Evolutionary conservation across 1,140 invertebrate genomes (phyloP).

Genomic region (Aphelenchoides besseyi): DNA sequence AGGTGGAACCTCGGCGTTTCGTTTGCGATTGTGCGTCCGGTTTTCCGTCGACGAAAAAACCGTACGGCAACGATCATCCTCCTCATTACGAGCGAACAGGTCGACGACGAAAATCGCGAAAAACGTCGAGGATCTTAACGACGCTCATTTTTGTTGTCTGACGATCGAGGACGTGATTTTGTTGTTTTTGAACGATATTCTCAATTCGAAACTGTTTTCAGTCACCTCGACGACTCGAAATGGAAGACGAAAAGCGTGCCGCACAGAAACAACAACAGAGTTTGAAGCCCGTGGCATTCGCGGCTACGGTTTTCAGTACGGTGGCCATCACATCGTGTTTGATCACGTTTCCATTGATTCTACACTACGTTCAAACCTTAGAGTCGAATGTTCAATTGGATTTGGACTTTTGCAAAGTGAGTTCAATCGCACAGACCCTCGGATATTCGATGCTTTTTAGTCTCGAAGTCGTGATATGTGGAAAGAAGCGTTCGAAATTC

Average conservation of each 20-base stretch:
- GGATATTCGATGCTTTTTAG: slow-evolving; percentile 24
- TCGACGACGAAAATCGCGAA: too few relatives aligned
- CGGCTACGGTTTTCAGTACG: slow-evolving; percentile 48
- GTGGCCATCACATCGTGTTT: slow-evolving; percentile 49
- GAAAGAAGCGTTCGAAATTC: slow-evolving; percentile 53
- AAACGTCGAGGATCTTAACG: too few relatives aligned
- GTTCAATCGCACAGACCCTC: slow-evolving; percentile 8
- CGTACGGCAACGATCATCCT: too few relatives aligned
- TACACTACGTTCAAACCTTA: slow-evolving; percentile 54
- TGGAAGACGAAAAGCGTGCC: slow-evolving; percentile 1
- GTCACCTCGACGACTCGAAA: too few relatives aligned
- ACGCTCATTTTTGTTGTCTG: too few relatives aligned
- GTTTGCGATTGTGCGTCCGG: too few relatives aligned
- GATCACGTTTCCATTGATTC: slow-evolving; percentile 51
- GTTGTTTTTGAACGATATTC: too few relatives aligned
- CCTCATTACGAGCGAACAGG: too few relatives aligned
- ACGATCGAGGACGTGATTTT: too few relatives aligned
- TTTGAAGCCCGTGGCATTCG: slow-evolving; percentile 40
- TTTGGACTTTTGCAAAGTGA: slow-evolving; percentile 54
- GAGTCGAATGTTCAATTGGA: slow-evolving; percentile 50
- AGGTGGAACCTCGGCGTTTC: too few relatives aligned
- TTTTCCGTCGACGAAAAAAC: too few relatives aligned
- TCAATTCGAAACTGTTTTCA: too few relatives aligned
- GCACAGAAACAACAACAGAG: slow-evolving; percentile 24
- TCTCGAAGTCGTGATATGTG: slow-evolving; percentile 53